phyloP scores from a whole-genome alignment of 2,113 vertebrate species.

The Bubo scandiacus region DNA sequence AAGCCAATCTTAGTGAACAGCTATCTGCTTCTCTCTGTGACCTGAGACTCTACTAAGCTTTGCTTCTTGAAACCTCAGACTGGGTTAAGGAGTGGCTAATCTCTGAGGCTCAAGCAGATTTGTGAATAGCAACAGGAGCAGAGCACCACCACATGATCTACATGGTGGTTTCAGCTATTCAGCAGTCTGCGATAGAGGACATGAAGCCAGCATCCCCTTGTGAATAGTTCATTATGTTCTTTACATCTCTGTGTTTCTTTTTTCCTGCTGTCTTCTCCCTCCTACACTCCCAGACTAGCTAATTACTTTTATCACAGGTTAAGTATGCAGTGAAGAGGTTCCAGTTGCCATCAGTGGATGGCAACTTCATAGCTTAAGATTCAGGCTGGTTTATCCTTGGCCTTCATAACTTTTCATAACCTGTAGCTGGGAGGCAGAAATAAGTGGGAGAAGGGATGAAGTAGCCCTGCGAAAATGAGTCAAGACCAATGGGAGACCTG shows the following conservation, averaged over 20 bases:
- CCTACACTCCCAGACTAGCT: neutral
- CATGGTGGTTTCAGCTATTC: neutral
- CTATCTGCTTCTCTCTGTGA: neutral
- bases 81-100: neutral
- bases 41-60: neutral
- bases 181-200: neutral
- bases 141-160: neutral
- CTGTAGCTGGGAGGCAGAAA: neutral
- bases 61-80: neutral
- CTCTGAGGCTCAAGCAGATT: neutral
- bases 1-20: neutral
- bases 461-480: neutral
- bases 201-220: neutral
- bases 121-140: neutral
- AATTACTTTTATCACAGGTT: neutral
- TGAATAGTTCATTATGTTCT: constrained; percentile 39
- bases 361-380: neutral
- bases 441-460: neutral
- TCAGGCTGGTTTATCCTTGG: neutral
- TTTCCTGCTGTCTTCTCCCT: neutral
- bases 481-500: neutral
- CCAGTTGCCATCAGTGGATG: neutral
- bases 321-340: neutral
- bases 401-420: neutral
- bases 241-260: neutral